Percentiles rank a stretch among this genome's conserved stretches.
These are phyloP conservation scores for Thalassoma bifasciatum DNA, from an alignment of 2,113 vertebrate species.

Conservation along the genomic window DNA sequence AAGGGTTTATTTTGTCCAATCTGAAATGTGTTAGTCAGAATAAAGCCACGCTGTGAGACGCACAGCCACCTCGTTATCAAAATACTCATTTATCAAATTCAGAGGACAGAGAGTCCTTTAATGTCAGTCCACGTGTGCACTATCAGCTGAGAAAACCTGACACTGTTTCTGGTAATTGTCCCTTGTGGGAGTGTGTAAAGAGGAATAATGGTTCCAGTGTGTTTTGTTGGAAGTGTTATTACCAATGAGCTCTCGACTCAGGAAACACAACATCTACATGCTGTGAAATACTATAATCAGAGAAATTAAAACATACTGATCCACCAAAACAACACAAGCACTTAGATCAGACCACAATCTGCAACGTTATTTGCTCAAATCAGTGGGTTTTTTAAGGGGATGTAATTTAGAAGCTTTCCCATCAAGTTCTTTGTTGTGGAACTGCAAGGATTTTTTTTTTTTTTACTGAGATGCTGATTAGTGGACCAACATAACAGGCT, in stretches of 20 bases:
- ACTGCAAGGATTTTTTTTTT: not conserved
- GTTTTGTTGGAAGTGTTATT: conserved; percentile 52
- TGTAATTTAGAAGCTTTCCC: conserved; percentile 20
- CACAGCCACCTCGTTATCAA: conserved; percentile 58
- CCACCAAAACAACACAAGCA: conserved; percentile 25
- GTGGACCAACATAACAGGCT: not conserved
- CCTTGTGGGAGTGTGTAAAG: conserved; percentile 58
- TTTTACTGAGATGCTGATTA: not conserved
- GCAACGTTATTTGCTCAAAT: not conserved
- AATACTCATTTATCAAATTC: conserved; percentile 55
- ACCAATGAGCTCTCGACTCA: conserved; percentile 39
- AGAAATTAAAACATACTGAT: conserved; percentile 43
- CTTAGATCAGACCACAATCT: conserved; percentile 15
- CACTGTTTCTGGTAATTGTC: conserved; percentile 61
- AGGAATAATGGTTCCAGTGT: conserved; percentile 51
- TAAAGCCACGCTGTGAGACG: conserved; percentile 39
- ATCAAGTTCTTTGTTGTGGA: not conserved
- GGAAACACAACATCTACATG: conserved; percentile 42
- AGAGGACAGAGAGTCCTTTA: conserved; percentile 49
- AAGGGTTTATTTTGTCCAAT: conserved; percentile 44
- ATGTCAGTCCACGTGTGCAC: conserved; percentile 32
- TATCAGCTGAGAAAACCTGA: conserved; percentile 44
- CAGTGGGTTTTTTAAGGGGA: not conserved
- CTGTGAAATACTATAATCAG: conserved; percentile 43
- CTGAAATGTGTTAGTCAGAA: conserved; percentile 54